phyloP scores from a whole-genome alignment of 2,113 vertebrate species.

The Oceanites oceanicus region DNA sequence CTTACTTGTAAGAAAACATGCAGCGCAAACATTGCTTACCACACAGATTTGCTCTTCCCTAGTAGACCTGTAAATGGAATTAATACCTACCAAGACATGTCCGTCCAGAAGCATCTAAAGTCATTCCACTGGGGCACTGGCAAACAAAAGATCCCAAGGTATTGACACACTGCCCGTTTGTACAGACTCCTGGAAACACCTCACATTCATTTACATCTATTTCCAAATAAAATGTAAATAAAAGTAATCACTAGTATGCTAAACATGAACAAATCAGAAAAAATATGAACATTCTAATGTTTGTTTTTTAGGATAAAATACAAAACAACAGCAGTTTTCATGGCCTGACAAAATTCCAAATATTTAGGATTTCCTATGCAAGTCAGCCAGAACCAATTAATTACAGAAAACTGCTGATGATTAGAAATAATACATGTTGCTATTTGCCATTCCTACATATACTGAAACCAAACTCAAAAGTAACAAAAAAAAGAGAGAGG shows the following conservation, averaged over 20 bases:
- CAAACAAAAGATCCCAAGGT: conserved; percentile 92
- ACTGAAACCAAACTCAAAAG: background rate
- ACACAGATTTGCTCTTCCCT: background rate
- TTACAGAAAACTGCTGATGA: background rate
- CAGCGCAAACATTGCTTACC: background rate
- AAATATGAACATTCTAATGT: background rate
- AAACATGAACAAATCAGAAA: background rate
- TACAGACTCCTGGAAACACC: conserved; percentile 93
- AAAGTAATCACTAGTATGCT: background rate
- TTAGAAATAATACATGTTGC: background rate
- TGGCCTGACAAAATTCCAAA: background rate
- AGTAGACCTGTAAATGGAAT: background rate
- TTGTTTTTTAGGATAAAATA: background rate
- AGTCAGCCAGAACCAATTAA: background rate
- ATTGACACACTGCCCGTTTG: conserved; percentile 92
- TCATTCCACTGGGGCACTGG: conserved; percentile 93
- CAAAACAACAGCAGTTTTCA: background rate
- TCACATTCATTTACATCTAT: conserved; percentile 96
- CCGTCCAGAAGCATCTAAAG: conserved; percentile 89
- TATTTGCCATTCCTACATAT: background rate
- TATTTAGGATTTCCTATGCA: background rate
- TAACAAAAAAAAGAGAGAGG: background rate
- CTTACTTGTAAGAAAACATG: background rate
- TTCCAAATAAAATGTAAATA: background rate
- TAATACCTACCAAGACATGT: conserved; percentile 88